These are phyloP conservation scores for Acromyrmex echinatior DNA, from an alignment of 1,140 invertebrate genomes.

Conservation along the genomic window DNA sequence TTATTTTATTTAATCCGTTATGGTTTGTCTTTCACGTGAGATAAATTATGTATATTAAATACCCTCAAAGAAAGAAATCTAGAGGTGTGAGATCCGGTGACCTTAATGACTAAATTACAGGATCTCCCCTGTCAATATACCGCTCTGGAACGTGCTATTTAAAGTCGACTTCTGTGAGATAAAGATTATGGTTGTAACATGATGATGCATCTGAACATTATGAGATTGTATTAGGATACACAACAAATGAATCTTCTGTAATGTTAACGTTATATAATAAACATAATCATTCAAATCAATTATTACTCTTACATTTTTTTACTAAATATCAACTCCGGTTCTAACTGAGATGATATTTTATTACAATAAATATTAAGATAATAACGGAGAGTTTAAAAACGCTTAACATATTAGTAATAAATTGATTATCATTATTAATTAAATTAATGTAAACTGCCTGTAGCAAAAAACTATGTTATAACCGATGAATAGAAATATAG, in stretches of 20 bases:
- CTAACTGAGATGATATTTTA: not conserved
- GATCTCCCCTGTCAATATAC: not conserved
- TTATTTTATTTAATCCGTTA: not conserved
- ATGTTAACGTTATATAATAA: not conserved
- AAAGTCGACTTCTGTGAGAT: not conserved
- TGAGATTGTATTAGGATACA: not conserved
- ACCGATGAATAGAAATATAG: not conserved
- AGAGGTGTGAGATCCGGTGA: not conserved
- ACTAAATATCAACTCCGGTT: not conserved
- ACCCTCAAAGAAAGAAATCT: not conserved
- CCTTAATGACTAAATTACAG: not conserved
- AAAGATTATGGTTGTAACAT: not conserved
- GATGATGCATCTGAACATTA: not conserved
- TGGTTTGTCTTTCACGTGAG: not conserved
- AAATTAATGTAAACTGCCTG: not conserved
- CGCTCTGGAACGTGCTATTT: not conserved
- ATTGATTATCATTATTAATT: not conserved
- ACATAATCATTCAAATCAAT: not conserved
- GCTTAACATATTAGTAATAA: not conserved
- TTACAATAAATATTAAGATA: not conserved
- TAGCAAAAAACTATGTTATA: not conserved
- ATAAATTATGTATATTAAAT: not conserved
- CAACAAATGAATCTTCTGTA: not conserved
- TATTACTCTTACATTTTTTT: not conserved
- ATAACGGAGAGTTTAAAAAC: not conserved